Conservation (phyloP, 2,888 invertebrate genomes). For the Itoplectis maculator region DNA sequence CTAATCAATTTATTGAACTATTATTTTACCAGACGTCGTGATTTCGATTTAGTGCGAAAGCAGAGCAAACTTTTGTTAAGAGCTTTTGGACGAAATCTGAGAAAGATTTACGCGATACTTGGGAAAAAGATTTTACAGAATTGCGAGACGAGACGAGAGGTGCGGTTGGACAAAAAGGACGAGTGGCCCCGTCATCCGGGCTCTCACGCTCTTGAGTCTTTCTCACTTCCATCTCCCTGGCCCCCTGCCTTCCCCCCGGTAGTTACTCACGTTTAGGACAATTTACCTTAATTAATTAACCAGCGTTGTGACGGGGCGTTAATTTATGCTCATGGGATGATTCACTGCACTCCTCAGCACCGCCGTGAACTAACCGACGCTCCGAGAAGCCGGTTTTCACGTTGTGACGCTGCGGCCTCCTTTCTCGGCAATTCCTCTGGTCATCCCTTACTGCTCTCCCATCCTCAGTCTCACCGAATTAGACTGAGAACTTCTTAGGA, state of each 20-base stretch:
- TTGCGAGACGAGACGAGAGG: constrained; percentile 4
- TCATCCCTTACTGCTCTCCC: constrained; percentile 22
- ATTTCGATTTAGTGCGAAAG: background rate
- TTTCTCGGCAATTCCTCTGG: constrained; percentile 26
- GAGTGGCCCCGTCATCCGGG: constrained; percentile 11
- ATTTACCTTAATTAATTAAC: constrained; percentile 83
- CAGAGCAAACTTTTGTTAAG: background rate
- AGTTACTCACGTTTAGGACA: constrained; percentile 83
- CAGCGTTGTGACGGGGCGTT: constrained; percentile 80
- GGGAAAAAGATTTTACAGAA: constrained; percentile 19
- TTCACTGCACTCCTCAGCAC: constrained; percentile 76
- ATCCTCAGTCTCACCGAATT: constrained; percentile 3
- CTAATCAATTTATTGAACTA: background rate
- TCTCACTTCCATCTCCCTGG: constrained; percentile 71
- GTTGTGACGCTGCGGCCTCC: constrained; percentile 21
- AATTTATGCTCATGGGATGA: constrained; percentile 83
- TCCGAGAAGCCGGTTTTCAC: constrained; percentile 40
- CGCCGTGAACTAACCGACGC: constrained; percentile 22
- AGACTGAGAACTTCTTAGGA: background rate
- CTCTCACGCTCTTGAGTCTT: constrained; percentile 49
- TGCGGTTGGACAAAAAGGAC: constrained; percentile 12
- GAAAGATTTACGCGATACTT: background rate
- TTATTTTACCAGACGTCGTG: background rate
- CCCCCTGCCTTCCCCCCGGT: constrained; percentile 74
- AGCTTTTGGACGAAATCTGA: constrained; percentile 5